These are phyloP conservation scores for Cotesia typhae DNA, from an alignment of 1,140 invertebrate species.

Conservation along the genomic window DNA sequence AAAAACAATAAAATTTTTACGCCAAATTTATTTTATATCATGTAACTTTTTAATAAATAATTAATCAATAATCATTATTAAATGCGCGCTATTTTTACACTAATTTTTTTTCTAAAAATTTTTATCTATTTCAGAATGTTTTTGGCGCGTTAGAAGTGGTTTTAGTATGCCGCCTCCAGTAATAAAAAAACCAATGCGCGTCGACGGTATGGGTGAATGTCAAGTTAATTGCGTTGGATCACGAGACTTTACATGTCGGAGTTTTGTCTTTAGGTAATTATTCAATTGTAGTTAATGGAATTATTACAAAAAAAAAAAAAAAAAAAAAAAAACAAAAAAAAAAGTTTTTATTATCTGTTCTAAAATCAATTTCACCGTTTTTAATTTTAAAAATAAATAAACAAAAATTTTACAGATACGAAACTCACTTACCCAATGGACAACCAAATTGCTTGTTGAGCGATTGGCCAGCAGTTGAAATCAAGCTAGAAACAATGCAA, in stretches of 20 bases:
- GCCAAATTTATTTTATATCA: no score
- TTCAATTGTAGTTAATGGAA: background rate
- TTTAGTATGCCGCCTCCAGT: slow-evolving; percentile 71
- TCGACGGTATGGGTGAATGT: slow-evolving; percentile 77
- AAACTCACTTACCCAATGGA: slow-evolving; percentile 36
- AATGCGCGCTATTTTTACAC: no score
- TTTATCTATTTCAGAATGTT: slow-evolving; percentile 72
- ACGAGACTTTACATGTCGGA: slow-evolving; percentile 76
- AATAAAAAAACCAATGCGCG: slow-evolving; percentile 71
- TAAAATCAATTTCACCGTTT: background rate
- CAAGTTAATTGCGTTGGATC: slow-evolving; percentile 77
- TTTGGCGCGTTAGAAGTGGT: slow-evolving; percentile 79
- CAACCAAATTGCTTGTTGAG: slow-evolving; percentile 72
- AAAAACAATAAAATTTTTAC: no score
- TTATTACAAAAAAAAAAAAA: no score
- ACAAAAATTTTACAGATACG: slow-evolving; percentile 32
- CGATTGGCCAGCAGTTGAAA: slow-evolving; percentile 73
- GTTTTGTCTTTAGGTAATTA: slow-evolving; percentile 77
- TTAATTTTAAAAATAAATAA: background rate
- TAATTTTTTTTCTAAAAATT: slow-evolving; percentile 8
- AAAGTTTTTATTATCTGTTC: no score
- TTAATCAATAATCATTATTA: background rate
- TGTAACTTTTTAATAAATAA: slow-evolving; percentile 10
- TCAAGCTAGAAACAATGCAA: slow-evolving; percentile 69
- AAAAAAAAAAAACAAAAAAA: no score